phyloP scores from a whole-genome alignment of 2,888 invertebrate species.

The Rhabditoides inermis region DNA sequence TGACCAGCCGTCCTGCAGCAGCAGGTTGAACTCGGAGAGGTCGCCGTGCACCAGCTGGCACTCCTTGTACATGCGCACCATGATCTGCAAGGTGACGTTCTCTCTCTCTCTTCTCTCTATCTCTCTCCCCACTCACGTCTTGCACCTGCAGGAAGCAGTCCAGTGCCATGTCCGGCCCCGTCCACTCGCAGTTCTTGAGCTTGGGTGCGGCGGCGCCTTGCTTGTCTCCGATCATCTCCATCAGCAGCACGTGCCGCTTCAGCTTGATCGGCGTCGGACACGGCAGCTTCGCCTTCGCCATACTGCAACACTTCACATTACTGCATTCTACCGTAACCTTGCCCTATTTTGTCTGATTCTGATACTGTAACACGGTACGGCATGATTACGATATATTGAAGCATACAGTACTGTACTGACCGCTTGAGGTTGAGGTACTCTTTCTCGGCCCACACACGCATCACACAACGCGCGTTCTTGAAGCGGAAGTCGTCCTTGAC shows the following conservation, averaged over 20 bases:
- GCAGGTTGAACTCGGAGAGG: slow-evolving; percentile 62
- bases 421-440: slow-evolving; percentile 61
- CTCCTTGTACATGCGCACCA: slow-evolving; percentile 57
- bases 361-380: not conserved
- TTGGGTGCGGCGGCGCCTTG: slow-evolving; percentile 58
- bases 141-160: slow-evolving; percentile 30
- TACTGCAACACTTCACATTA: slow-evolving; percentile 9
- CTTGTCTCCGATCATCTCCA: slow-evolving; percentile 60
- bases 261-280: slow-evolving; percentile 60
- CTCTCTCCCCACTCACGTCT: slow-evolving; percentile 4
- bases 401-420: too few species aligned
- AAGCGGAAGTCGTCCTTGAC: slow-evolving; percentile 62
- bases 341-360: not conserved
- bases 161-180: too few species aligned
- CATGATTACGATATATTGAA: not conserved
- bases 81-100: slow-evolving; percentile 52
- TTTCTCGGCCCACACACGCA: slow-evolving; percentile 63
- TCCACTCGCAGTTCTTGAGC: slow-evolving; percentile 57
- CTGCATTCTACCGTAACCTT: not conserved
- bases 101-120: slow-evolving; percentile 12
- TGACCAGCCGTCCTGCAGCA: slow-evolving; percentile 56
- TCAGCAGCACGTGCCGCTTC: slow-evolving; percentile 61
- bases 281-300: slow-evolving; percentile 50
- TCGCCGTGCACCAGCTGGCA: slow-evolving; percentile 63
- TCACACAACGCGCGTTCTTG: slow-evolving; percentile 60